Evolutionary conservation across 2,888 invertebrate species (phyloP).

Genomic region (Drosophila rellima): DNA sequence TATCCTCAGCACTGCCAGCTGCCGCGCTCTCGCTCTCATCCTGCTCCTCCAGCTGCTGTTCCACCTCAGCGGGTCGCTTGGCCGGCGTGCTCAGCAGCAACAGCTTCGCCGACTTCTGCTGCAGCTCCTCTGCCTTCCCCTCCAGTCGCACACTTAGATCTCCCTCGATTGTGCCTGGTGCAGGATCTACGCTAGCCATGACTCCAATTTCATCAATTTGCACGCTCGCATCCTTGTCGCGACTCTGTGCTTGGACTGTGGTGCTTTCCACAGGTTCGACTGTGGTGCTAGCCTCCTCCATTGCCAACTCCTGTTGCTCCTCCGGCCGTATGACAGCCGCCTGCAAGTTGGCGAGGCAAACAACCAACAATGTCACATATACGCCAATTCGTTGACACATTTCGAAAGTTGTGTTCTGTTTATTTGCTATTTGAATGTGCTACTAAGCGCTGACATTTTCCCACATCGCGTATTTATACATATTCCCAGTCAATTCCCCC

Average conservation of each 20-base stretch:
- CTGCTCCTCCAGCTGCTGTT: conserved; percentile 74
- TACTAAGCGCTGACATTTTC: conserved; percentile 55
- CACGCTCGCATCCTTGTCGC: conserved; percentile 67
- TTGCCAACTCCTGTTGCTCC: conserved; percentile 32
- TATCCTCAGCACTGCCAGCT: conserved; percentile 45
- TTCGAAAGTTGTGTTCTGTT: conserved; percentile 39
- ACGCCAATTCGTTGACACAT: conserved; percentile 60
- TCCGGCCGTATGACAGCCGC: conserved; percentile 57
- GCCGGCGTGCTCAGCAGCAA: conserved; percentile 78
- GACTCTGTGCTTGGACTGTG: conserved; percentile 41
- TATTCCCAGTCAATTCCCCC: conserved; percentile 14
- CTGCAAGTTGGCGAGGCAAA: conserved; percentile 43
- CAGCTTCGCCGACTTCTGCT: conserved; percentile 68
- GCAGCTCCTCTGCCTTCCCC: conserved; percentile 10
- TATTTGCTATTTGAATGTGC: conserved; percentile 53
- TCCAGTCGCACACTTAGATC: conserved; percentile 33
- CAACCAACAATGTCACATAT: conserved; percentile 37
- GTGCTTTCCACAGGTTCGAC: conserved; percentile 32
- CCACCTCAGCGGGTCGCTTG: conserved; percentile 69
- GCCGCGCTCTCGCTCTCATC: conserved; percentile 60
- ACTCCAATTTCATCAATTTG: conserved; percentile 39
- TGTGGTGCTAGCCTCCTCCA: conserved; percentile 30
- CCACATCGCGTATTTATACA: conserved; percentile 52
- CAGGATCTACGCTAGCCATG: conserved; percentile 57
- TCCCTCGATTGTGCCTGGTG: conserved; percentile 46